phyloP scores from a whole-genome alignment of 2,113 vertebrate species.

The Sterrhoptilus dennistouni region DNA sequence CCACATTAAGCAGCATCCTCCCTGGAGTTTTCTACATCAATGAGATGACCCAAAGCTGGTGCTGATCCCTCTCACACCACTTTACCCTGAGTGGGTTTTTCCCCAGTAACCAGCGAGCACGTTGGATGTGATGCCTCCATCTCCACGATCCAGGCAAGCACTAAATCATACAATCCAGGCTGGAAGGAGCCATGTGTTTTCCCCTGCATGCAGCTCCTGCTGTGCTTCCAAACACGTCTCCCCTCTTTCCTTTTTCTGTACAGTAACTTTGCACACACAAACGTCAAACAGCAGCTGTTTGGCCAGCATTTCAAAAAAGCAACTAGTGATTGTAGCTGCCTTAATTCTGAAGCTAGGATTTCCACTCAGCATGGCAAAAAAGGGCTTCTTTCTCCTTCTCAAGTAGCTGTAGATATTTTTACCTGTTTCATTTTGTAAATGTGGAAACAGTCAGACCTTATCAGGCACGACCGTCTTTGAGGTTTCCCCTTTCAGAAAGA shows the following conservation, averaged over 20 bases:
- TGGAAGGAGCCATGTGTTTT: constrained; percentile 16
- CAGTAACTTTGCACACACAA: constrained; percentile 13
- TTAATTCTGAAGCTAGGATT: background rate
- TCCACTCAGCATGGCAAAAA: background rate
- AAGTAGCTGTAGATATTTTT: background rate
- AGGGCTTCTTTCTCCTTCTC: background rate
- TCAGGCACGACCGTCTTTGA: background rate
- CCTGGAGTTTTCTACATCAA: background rate
- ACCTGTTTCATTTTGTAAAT: background rate
- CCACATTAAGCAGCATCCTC: background rate
- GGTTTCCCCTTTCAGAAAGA: background rate
- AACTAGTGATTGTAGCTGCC: constrained; percentile 3
- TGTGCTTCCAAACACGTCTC: constrained; percentile 11
- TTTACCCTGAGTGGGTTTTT: rapidly evolving
- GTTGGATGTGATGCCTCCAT: background rate
- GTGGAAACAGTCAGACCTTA: background rate
- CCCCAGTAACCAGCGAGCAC: rapidly evolving
- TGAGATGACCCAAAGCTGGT: background rate
- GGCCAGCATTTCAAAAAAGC: background rate
- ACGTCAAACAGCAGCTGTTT: constrained; percentile 48
- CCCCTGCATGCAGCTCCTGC: background rate
- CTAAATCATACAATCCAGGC: background rate
- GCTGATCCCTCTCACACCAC: background rate
- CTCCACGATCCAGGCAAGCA: background rate
- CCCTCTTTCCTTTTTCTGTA: background rate